Evolutionary conservation across 1,140 invertebrate genomes (phyloP).

Genomic region (Anastatus disparis): DNA sequence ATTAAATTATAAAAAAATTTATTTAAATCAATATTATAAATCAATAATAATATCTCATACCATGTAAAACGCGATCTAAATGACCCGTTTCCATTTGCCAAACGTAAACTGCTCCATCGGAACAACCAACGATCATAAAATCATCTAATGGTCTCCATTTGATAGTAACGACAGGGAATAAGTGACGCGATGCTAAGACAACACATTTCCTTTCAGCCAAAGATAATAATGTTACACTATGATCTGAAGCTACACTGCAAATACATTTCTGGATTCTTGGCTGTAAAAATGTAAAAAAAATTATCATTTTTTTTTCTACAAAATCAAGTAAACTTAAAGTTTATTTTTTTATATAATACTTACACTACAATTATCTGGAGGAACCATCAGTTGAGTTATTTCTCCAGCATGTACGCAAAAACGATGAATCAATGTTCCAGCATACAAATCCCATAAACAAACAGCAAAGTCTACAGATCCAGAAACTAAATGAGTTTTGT

Average conservation of each 20-base stretch:
- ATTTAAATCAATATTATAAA: slow-evolving; percentile 5
- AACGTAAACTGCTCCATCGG: slow-evolving; percentile 97
- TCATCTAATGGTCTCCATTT: slow-evolving; percentile 98
- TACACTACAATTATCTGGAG: slow-evolving; percentile 91
- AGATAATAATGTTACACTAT: slow-evolving; percentile 94
- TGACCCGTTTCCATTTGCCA: slow-evolving; percentile 99
- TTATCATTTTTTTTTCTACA: background rate
- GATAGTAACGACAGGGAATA: slow-evolving; percentile 95
- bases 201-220: slow-evolving; percentile 95
- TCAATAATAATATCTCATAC: slow-evolving; percentile 56
- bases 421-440: slow-evolving; percentile 87
- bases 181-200: slow-evolving; percentile 92
- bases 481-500: slow-evolving; percentile 90
- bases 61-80: slow-evolving; percentile 93
- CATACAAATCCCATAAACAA: slow-evolving; percentile 96
- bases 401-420: slow-evolving; percentile 97
- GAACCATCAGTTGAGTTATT: slow-evolving; percentile 90
- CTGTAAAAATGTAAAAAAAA: slow-evolving; percentile 65
- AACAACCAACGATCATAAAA: slow-evolving; percentile 97
- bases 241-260: slow-evolving; percentile 96
- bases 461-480: slow-evolving; percentile 98
- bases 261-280: slow-evolving; percentile 93
- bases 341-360: slow-evolving; percentile 58
- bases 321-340: background rate
- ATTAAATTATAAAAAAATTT: slow-evolving; percentile 18